These are phyloP conservation scores for Phrynosoma blainvillii DNA, from an alignment of 2,113 vertebrate species.

Conservation along the genomic window DNA sequence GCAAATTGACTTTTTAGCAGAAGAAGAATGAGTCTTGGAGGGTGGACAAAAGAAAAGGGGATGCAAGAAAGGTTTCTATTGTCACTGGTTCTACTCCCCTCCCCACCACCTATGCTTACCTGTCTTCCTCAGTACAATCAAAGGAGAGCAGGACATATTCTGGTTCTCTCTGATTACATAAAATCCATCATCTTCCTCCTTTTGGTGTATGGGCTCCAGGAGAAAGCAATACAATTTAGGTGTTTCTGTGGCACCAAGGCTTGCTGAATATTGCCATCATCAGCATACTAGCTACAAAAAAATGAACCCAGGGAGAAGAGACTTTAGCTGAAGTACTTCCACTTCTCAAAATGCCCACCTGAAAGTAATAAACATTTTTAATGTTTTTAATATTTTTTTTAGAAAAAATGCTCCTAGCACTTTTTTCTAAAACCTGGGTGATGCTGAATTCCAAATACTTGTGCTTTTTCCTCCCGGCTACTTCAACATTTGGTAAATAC, in stretches of 20 bases:
- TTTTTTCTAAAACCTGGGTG: background rate
- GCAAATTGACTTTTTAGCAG: background rate
- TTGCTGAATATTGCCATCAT: slow-evolving; percentile 12
- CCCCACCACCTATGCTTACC: slow-evolving; percentile 17
- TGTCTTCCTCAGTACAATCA: slow-evolving; percentile 32
- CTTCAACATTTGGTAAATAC: background rate
- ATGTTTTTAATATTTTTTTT: background rate
- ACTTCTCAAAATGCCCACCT: background rate
- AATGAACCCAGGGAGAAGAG: slow-evolving; percentile 50
- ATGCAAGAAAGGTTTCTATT: slow-evolving; percentile 30
- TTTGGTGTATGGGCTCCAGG: slow-evolving; percentile 30
- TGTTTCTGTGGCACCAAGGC: slow-evolving; percentile 20
- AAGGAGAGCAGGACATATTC: slow-evolving; percentile 35
- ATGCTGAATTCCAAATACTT: too few species aligned
- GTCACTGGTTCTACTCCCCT: background rate
- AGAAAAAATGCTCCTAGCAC: background rate
- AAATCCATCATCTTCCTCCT: slow-evolving; percentile 40
- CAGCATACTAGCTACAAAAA: slow-evolving; percentile 17
- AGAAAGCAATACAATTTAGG: background rate
- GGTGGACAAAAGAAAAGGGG: background rate
- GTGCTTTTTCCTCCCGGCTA: background rate
- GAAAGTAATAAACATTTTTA: background rate
- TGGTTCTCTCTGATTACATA: slow-evolving; percentile 38
- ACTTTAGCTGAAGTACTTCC: background rate
- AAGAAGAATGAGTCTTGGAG: background rate